Percentiles rank a stretch among this genome's conserved stretches.
These are phyloP conservation scores for Galerucella nymphaeae DNA, from an alignment of 2,888 invertebrate species.

Conservation along the genomic window DNA sequence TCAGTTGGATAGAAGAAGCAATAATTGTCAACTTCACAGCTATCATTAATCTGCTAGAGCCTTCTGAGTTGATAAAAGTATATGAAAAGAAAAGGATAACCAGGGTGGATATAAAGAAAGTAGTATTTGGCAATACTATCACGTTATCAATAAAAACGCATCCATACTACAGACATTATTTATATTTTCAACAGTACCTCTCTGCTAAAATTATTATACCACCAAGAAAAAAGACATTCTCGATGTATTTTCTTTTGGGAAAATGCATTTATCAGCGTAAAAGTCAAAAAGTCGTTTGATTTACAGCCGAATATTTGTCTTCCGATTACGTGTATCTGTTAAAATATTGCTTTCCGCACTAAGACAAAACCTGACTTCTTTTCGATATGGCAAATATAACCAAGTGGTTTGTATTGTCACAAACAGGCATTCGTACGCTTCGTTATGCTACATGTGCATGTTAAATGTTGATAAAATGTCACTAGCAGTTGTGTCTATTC, in stretches of 20 bases:
- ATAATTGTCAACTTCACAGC: too few relatives aligned
- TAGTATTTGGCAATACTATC: too few relatives aligned
- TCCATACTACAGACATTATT: not conserved
- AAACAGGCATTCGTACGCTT: constrained; percentile 12
- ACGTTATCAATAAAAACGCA: too few relatives aligned
- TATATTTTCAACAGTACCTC: not conserved
- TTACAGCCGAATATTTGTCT: constrained; percentile 54
- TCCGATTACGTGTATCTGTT: constrained; percentile 58
- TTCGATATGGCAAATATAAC: constrained; percentile 16
- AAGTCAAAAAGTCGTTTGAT: constrained; percentile 48
- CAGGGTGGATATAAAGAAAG: too few relatives aligned
- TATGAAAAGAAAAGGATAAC: too few relatives aligned
- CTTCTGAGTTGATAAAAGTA: too few relatives aligned
- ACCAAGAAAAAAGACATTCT: not conserved
- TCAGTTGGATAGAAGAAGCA: too few relatives aligned
- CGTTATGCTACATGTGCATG: not conserved
- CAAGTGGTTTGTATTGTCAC: constrained; percentile 24
- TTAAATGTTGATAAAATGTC: too few relatives aligned
- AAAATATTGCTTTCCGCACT: constrained; percentile 56
- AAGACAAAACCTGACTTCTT: constrained; percentile 22
- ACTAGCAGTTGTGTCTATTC: too few relatives aligned
- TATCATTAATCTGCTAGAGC: too few relatives aligned
- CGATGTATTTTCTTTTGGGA: constrained; percentile 20
- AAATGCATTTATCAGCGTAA: constrained; percentile 36
- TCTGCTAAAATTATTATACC: not conserved